These are phyloP conservation scores for Dynastes maya DNA, from an alignment of 2,888 invertebrate genomes.

Conservation along the genomic window DNA sequence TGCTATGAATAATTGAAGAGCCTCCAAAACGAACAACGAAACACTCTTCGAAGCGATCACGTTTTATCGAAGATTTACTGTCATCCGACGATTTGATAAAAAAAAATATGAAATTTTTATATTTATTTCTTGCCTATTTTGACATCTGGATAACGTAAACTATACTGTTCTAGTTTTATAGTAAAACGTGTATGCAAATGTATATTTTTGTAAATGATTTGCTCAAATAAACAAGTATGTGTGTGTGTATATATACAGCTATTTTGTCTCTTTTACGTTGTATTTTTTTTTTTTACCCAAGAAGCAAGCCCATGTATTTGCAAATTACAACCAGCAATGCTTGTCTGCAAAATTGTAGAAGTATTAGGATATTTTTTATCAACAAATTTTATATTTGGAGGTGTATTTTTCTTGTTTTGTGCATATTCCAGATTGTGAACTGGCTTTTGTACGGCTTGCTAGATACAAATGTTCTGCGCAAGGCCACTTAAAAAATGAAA, in stretches of 20 bases:
- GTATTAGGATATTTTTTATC: too few relatives aligned
- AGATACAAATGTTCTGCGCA: too few relatives aligned
- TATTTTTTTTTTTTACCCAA: too few relatives aligned
- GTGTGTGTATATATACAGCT: not conserved
- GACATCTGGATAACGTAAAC: not conserved
- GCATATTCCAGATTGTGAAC: too few relatives aligned
- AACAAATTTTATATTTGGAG: too few relatives aligned
- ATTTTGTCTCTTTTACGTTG: not conserved
- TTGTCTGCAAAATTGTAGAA: too few relatives aligned
- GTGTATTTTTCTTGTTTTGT: too few relatives aligned
- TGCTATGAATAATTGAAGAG: slow-evolving; percentile 54
- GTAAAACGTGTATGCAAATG: slow-evolving; percentile 41
- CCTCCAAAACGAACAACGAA: slow-evolving; percentile 5
- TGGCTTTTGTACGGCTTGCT: too few relatives aligned
- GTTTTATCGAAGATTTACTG: slow-evolving; percentile 14
- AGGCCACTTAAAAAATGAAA: too few relatives aligned
- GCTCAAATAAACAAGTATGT: slow-evolving; percentile 21
- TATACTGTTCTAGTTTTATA: not conserved
- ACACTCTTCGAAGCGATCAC: slow-evolving; percentile 6
- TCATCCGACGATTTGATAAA: not conserved
- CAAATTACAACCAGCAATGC: too few relatives aligned
- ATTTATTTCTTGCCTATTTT: slow-evolving; percentile 41
- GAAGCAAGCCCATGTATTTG: too few relatives aligned
- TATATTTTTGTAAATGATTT: slow-evolving; percentile 42
- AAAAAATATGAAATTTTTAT: slow-evolving; percentile 7